Evolutionary conservation across 2,113 vertebrate species (phyloP).

Genomic region (Capra hircus): DNA sequence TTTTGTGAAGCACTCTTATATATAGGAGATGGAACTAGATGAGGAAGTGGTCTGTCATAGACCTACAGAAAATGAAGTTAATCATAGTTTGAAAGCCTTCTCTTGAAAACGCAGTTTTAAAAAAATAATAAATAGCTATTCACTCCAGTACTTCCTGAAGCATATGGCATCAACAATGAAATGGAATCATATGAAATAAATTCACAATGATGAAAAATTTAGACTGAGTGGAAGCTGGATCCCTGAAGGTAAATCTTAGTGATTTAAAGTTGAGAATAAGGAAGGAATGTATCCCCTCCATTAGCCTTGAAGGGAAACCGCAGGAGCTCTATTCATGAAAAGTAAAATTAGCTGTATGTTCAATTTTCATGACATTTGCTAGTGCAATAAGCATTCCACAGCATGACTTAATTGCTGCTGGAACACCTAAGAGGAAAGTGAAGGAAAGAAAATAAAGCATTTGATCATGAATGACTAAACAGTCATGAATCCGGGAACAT

Average conservation of each 20-base stretch:
- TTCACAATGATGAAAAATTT: neutral
- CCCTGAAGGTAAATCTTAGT: neutral
- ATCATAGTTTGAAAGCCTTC: neutral
- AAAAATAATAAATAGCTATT: neutral
- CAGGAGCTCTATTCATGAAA: constrained; percentile 31
- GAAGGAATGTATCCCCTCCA: neutral
- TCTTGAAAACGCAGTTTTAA: neutral
- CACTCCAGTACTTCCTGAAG: neutral
- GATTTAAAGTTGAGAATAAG: neutral
- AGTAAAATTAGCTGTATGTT: constrained; percentile 49
- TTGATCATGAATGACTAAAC: neutral
- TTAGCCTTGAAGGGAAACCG: neutral
- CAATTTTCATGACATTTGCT: constrained; percentile 14
- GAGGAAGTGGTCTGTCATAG: neutral
- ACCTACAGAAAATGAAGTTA: neutral
- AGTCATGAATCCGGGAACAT: neutral
- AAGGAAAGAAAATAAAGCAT: neutral
- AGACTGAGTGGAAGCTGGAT: neutral
- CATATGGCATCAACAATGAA: neutral
- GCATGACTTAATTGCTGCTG: constrained; percentile 34
- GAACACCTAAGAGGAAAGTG: neutral
- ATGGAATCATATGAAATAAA: neutral
- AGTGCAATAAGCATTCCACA: neutral
- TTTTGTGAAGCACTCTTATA: neutral
- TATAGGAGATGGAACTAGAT: neutral